Percentiles rank a stretch among this genome's conserved stretches.
Evolutionary conservation across 2,113 vertebrate genomes (phyloP).

Genomic region (Brachionichthys hirsutus): DNA sequence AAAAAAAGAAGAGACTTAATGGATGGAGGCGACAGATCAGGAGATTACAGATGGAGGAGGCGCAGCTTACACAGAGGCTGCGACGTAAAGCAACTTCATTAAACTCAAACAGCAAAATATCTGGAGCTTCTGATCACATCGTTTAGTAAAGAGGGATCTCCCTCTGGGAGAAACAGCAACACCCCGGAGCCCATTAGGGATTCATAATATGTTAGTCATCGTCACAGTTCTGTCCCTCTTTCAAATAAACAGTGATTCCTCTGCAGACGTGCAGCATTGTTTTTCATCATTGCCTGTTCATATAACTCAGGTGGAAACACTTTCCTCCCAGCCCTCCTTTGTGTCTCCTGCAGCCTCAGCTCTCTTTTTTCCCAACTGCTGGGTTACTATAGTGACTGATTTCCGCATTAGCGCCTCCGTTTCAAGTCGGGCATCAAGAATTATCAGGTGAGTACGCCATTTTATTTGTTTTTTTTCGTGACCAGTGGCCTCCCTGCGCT

Average conservation of each 20-base stretch:
- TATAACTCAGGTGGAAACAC: no score
- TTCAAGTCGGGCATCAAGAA: slow-evolving; percentile 26
- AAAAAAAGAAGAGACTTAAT: background rate
- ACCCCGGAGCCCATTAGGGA: no score
- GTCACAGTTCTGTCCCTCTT: no score
- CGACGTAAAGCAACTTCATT: background rate
- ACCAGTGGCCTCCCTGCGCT: no score
- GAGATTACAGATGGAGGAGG: slow-evolving; percentile 4
- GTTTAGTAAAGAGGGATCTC: background rate
- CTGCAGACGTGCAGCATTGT: no score
- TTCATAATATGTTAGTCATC: no score
- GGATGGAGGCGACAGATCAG: slow-evolving; percentile 15
- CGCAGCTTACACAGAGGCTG: slow-evolving; percentile 4
- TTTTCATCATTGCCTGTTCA: no score
- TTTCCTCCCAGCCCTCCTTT: slow-evolving; percentile 18
- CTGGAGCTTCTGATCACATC: background rate
- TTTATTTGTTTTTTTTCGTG: no score
- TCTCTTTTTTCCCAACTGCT: no score
- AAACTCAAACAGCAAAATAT: background rate
- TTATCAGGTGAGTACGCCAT: slow-evolving; percentile 1
- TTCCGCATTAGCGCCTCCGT: slow-evolving; percentile 31
- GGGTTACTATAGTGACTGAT: slow-evolving; percentile 59
- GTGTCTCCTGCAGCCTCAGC: slow-evolving; percentile 29
- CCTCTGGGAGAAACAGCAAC: background rate
- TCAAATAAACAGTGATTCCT: no score